A percentile compares a stretch with the other conserved stretches of the same genome.
Conservation (phyloP, 2,888 invertebrate species). For the Ypsolopha scabrella region DNA sequence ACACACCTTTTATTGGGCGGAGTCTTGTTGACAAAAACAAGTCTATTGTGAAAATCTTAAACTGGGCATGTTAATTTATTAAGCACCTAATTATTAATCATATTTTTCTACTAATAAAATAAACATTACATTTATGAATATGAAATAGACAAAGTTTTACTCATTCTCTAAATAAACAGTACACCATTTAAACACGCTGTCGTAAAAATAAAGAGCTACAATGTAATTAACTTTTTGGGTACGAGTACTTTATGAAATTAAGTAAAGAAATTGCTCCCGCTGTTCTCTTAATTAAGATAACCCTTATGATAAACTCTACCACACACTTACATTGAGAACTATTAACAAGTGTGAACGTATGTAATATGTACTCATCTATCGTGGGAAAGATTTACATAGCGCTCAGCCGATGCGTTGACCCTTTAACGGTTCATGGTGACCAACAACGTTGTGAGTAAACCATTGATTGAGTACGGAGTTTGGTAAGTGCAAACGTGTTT, state of each 20-base stretch:
- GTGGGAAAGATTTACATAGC: slow-evolving; percentile 48
- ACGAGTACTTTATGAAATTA: too few relatives aligned
- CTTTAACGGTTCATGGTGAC: slow-evolving; percentile 37
- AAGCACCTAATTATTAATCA: too few relatives aligned
- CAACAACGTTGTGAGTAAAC: slow-evolving; percentile 28
- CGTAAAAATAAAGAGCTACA: too few relatives aligned
- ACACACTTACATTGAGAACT: neutral
- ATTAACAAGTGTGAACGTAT: slow-evolving; percentile 1
- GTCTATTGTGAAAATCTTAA: too few relatives aligned
- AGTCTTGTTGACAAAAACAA: too few relatives aligned
- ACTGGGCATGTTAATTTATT: too few relatives aligned
- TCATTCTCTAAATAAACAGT: too few relatives aligned
- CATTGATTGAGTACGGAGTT: slow-evolving; percentile 19
- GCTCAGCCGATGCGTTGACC: slow-evolving; percentile 40
- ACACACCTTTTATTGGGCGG: too few relatives aligned
- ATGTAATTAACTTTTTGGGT: neutral
- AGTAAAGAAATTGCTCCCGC: neutral
- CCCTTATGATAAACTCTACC: neutral
- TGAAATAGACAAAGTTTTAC: too few relatives aligned
- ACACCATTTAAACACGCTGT: too few relatives aligned
- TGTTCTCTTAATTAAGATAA: neutral
- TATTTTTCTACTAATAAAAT: too few relatives aligned
- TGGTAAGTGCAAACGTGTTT: neutral
- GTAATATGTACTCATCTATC: slow-evolving; percentile 23
- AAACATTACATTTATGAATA: too few relatives aligned